Evolutionary conservation across 1,140 invertebrate genomes (phyloP), one percentile per base, ranked within the genome.

Genomic region (Anastatus disparis): DNA sequence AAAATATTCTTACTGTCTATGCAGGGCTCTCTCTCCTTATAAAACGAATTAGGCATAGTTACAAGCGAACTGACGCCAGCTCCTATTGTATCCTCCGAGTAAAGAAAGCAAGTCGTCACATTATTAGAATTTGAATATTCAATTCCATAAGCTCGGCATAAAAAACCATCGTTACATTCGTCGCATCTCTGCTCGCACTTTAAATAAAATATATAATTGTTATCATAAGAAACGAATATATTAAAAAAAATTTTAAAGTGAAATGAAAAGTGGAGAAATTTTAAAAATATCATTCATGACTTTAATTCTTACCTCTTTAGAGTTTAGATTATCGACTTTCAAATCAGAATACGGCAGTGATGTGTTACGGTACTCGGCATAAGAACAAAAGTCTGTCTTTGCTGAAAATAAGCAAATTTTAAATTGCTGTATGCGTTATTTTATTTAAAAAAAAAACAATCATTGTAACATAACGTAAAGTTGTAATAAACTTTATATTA

Each of bases 171-270:
- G 52, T 84, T 52, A 53, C 77, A 86, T 2, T 74, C 76, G 38
- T 87, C 80, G 74, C 89, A 89, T 56, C 83, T 83, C 26, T 82
- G 77, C 73, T 88, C 80, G 73, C 89, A 90, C 86, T 89, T 73
- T 6, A 77, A 73, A 13, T 3, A 26, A 44, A 1, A 52, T 55
- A 20, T 55, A 17, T 6, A 68, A 12, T 13, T 52, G 15, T 50
- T 48, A 48, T 0, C 2, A 13, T 9, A 27, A 13, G 31, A 26
- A 58, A 58, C 15, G 24, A 42, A 24, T n/a, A 2, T 27, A 22
- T 8, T 15, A 22, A 17, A 17, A 22, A 48, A 20, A 35, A 35
- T 10, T 10, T 44, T 15, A 44, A 10, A n/a, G 3, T n/a, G 40
- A 44, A 44, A 44, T 44, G 9, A 44, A 44, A 35, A 53, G 26